Base-by-base conservation (phyloP, 2,888 invertebrate genomes). In the Lymantria monacha region DNA sequence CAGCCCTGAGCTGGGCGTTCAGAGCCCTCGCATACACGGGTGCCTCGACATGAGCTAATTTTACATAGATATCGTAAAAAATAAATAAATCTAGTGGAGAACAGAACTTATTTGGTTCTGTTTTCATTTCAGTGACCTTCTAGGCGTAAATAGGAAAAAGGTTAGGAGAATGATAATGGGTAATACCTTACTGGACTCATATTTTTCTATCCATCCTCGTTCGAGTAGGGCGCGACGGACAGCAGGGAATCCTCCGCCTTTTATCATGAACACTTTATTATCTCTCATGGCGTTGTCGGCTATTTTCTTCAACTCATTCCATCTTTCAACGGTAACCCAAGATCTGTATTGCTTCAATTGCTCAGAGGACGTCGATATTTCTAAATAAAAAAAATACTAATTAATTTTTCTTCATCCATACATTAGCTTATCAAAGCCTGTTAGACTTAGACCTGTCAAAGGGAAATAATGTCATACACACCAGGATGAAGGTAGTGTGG, bases 141-240 rank as follows among this genome's bases (percentile, higher is more conserved):
- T 22, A 5, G 22, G 5, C 22, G 5, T 22, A 3, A 22, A 22
- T 22, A 22, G 22, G 5, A 22, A 22, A 3, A 22, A 22, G 22
- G 22, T 22, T 22, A 22, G 22, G 22, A 5, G 22, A 22, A 22
- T 22, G 5, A 22, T 22, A 5, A 22, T 15, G 9, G 15, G 15
- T 15, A 47, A 47, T 77, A 91, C 87, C 87, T 87, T 91, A 66
- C 85, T 84, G 3, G 88, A 81, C 66, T 93, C 93, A 62, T 89
- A 90, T 80, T 94, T 95, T 72, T 95, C 95, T 9, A 95, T 76
- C 96, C 96, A 96, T 0, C 96, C 95, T 42, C 96, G 88, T 41
- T 93, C 92, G 3, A 93, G 76, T 8, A 96, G 85, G 0, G 96
- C 95, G 55, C 94, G 92, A 5, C 95, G 91, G 9, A 96, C 91